Base-by-base conservation (phyloP, 2,113 vertebrate genomes). In the Spea multiplicata region DNA sequence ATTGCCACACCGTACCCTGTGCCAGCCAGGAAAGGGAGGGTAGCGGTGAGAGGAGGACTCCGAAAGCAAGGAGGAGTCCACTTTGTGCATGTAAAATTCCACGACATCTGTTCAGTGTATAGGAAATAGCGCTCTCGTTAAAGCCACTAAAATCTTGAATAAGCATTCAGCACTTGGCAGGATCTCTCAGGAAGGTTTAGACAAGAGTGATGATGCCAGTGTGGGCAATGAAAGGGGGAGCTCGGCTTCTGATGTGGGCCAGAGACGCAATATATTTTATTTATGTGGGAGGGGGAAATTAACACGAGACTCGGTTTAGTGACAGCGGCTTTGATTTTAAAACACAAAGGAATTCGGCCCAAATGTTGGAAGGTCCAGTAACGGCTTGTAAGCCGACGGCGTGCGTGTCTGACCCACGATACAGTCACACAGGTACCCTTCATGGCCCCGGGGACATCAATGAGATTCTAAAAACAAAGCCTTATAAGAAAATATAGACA, bases 81-180 rank as follows among this genome's bases (percentile, higher is more conserved):
- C 86, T 89, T 79, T 79, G 87, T 90, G 90, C 91, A 91, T 92
- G 91, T 92, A 92, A 93, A 94, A 95, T 95, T 95, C 94, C 93
- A 88, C 91, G 94, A 94, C 94, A 95, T 95, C 93, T 95, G 94
- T 94, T 95, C 93, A 86, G 84, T 88, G 84, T 83, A 84, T 83
- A 86, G 82, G 47, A 84, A 82, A 81, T 81, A 75, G 87, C 83
- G 81, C 84, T 84, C 85, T 83, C 86, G 86, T 85, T 89, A 84
- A 83, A 85, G 83, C 53, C 87, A 85, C 88, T 86, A 49, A 64
- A 80, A 44, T 44, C 69, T 16, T 66, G 69, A 59, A 71, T 62
- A 62, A 68, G 69, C 78, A 57, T 50, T 55, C 67, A 64, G 69
- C 50, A 74, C 81, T 73, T 78, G 78, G 75, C 81, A 75, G 49